A percentile compares a stretch with the other conserved stretches of the same genome.
Evolutionary conservation across 2,888 invertebrate species (phyloP).

Genomic region (Drosophila niveifrons): DNA sequence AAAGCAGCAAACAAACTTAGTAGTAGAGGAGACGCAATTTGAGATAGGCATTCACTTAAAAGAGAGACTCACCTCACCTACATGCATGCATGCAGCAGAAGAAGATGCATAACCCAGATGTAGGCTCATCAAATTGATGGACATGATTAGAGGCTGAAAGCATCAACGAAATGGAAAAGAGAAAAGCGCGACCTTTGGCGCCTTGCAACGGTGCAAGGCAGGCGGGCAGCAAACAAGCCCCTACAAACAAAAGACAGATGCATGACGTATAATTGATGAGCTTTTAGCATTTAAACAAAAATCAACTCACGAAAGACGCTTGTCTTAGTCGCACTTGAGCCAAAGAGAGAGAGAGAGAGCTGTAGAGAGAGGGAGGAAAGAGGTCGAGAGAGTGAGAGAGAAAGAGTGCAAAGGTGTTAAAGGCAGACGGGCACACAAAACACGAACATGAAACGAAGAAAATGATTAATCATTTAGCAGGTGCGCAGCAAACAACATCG

Average conservation of each 20-base stretch:
- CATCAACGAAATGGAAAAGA: conserved; percentile 55
- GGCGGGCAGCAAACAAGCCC: conserved; percentile 27
- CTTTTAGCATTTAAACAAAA: conserved; percentile 74
- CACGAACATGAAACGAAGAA: conserved; percentile 15
- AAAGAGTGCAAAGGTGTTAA: conserved; percentile 62
- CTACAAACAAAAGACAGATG: conserved; percentile 65
- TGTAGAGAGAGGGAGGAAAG: background rate
- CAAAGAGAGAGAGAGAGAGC: conserved; percentile 9
- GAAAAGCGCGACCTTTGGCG: conserved; percentile 79
- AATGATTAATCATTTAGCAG: conserved; percentile 85
- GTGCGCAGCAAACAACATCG: conserved; percentile 61
- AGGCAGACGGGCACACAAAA: conserved; percentile 54
- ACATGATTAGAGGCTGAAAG: conserved; percentile 74
- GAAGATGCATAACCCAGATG: conserved; percentile 5
- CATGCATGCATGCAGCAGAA: conserved; percentile 11
- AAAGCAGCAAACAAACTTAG: conserved; percentile 8
- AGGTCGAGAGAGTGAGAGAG: conserved; percentile 2
- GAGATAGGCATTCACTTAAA: conserved; percentile 21
- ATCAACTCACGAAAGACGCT: conserved; percentile 38
- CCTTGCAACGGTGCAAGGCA: conserved; percentile 52
- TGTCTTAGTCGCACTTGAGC: conserved; percentile 28
- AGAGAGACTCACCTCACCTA: conserved; percentile 19
- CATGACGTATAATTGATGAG: conserved; percentile 79
- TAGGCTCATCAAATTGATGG: conserved; percentile 76
- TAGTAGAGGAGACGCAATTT: conserved; percentile 7